These are phyloP conservation scores for Pasiphila rectangulata DNA, from an alignment of 2,888 invertebrate species.

Conservation along the genomic window DNA sequence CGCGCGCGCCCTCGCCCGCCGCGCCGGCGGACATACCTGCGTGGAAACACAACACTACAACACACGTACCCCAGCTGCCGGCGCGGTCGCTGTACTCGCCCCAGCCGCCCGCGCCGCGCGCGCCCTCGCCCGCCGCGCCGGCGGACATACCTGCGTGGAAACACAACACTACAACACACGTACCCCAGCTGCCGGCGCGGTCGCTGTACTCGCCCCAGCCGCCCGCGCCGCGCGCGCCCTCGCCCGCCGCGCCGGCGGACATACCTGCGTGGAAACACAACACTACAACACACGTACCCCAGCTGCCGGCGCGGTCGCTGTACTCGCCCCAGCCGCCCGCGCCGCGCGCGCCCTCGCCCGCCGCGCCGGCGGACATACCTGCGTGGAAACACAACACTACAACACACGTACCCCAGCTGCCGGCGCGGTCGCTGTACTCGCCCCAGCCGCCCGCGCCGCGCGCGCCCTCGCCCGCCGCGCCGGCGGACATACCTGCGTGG, in stretches of 20 bases:
- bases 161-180: not conserved
- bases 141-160: constrained; percentile 28
- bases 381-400: no score
- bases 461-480: no score
- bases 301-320: not conserved
- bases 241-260: constrained; percentile 81
- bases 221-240: constrained; percentile 57
- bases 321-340: no score
- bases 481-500: no score
- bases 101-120: constrained; percentile 49
- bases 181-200: not conserved
- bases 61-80: not conserved
- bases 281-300: not conserved
- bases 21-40: constrained; percentile 70
- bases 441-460: no score
- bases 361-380: no score
- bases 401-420: no score
- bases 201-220: constrained; percentile 75
- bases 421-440: no score
- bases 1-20: constrained; percentile 75
- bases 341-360: no score
- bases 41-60: not conserved
- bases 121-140: constrained; percentile 83
- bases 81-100: constrained; percentile 67
- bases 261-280: constrained; percentile 17